These are phyloP conservation scores for Idaea dimidiata DNA, from an alignment of 2,888 invertebrate genomes.

Conservation along the genomic window DNA sequence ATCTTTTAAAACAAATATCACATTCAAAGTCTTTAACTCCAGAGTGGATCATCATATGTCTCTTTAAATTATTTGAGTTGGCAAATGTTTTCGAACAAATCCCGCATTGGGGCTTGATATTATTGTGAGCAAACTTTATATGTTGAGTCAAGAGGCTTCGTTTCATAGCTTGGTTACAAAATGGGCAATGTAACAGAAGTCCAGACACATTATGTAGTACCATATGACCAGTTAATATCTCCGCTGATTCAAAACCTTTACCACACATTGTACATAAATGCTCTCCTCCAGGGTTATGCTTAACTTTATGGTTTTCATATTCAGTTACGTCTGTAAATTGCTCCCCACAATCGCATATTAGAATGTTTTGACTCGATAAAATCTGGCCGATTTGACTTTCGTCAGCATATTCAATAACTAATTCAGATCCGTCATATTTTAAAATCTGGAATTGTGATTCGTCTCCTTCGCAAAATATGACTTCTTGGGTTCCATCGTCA, in stretches of 20 bases:
- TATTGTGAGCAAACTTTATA: conserved; percentile 71
- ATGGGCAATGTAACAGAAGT: conserved; percentile 60
- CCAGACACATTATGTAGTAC: conserved; percentile 63
- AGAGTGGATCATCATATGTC: conserved; percentile 75
- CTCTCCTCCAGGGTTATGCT: conserved; percentile 64
- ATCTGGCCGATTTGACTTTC: conserved; percentile 66
- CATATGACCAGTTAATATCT: conserved; percentile 71
- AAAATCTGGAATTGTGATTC: conserved; percentile 70
- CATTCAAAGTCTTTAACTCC: conserved; percentile 72
- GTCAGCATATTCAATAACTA: conserved; percentile 73
- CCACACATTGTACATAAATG: conserved; percentile 69
- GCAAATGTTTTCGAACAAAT: conserved; percentile 73
- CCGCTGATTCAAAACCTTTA: conserved; percentile 70
- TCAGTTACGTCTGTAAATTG: conserved; percentile 61
- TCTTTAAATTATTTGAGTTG: conserved; percentile 72
- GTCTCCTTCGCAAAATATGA: conserved; percentile 71
- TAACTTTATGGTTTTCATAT: conserved; percentile 68
- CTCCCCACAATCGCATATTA: conserved; percentile 71
- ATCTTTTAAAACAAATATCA: conserved; percentile 69
- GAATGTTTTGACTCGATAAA: conserved; percentile 65
- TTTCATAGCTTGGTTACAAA: conserved; percentile 62
- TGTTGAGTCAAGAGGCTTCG: conserved; percentile 69
- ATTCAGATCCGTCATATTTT: conserved; percentile 69
- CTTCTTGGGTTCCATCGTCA: conserved; percentile 59
- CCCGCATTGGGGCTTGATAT: conserved; percentile 65